phyloP scores from a whole-genome alignment of 1,140 invertebrate species.

The Solenopsis fugax region DNA sequence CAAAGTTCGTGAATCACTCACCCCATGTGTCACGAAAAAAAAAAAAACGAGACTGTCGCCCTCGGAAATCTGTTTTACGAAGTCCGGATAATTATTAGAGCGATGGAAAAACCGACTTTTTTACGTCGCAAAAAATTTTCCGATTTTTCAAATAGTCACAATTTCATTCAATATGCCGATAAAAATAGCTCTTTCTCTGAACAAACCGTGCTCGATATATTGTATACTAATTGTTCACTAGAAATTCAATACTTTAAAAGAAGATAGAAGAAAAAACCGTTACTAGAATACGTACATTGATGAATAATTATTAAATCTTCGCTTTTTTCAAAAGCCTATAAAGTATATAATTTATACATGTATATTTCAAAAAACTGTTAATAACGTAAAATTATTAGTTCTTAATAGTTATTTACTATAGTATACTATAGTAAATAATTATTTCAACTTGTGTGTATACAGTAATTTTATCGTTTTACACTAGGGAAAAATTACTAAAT shows the following conservation, averaged over 20 bases:
- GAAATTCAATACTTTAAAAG: not conserved
- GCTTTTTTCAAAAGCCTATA: not conserved
- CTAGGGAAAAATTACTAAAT: no score
- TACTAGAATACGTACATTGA: not conserved
- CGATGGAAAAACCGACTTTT: conserved; percentile 48
- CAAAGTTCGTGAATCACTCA: conserved; percentile 68
- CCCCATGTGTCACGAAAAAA: conserved; percentile 45
- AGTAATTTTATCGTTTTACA: not conserved
- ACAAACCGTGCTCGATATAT: not conserved
- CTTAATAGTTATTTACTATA: not conserved
- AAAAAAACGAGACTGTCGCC: conserved; percentile 43
- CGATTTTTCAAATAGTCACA: conserved; percentile 44
- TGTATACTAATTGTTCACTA: not conserved
- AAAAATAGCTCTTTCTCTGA: conserved; percentile 20
- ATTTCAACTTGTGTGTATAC: no score
- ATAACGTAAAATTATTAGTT: not conserved
- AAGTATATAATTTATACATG: not conserved
- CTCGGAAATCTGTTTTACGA: conserved; percentile 53
- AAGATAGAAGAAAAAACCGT: not conserved
- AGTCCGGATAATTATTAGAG: conserved; percentile 49
- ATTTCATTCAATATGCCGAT: conserved; percentile 6
- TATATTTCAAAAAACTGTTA: not conserved
- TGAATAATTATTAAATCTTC: not conserved
- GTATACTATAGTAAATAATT: no score
- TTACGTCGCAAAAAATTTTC: conserved; percentile 30